phyloP scores from a whole-genome alignment of 1,140 invertebrate species.

The Zaprionus davidi region DNA sequence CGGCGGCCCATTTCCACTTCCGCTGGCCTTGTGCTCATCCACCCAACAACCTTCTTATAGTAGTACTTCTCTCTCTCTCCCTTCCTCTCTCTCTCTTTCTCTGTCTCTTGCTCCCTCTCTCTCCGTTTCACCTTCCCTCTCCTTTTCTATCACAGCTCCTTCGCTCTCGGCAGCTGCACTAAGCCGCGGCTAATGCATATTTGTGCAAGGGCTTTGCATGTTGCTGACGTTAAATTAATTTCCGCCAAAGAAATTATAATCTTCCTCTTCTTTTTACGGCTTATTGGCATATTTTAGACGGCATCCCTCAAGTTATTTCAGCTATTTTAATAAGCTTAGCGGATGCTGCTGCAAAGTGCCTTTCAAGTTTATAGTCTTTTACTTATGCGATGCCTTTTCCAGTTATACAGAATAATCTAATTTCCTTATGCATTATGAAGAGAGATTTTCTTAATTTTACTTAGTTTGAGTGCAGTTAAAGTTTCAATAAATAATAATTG shows the following conservation, averaged over 20 bases:
- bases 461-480: neutral
- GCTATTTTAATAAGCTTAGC: conserved; percentile 44
- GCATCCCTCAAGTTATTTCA: conserved; percentile 37
- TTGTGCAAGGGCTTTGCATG: conserved; percentile 67
- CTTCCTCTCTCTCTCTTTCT: neutral
- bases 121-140: neutral
- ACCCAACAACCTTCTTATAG: conserved; percentile 11
- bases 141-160: neutral
- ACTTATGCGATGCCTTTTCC: neutral
- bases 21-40: conserved; percentile 37
- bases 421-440: neutral
- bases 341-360: neutral
- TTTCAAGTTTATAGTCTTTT: neutral
- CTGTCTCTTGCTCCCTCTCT: neutral
- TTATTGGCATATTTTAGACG: conserved; percentile 69
- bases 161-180: conserved; percentile 32
- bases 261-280: conserved; percentile 27
- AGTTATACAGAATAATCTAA: neutral
- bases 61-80: neutral
- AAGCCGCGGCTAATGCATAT: conserved; percentile 76
- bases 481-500: neutral
- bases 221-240: conserved; percentile 80
- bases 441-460: neutral
- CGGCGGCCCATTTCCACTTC: conserved; percentile 48
- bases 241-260: conserved; percentile 73